Evolutionary conservation across 2,888 invertebrate species (phyloP), one percentile per base, ranked within the genome.

Genomic region (Nezara viridula): DNA sequence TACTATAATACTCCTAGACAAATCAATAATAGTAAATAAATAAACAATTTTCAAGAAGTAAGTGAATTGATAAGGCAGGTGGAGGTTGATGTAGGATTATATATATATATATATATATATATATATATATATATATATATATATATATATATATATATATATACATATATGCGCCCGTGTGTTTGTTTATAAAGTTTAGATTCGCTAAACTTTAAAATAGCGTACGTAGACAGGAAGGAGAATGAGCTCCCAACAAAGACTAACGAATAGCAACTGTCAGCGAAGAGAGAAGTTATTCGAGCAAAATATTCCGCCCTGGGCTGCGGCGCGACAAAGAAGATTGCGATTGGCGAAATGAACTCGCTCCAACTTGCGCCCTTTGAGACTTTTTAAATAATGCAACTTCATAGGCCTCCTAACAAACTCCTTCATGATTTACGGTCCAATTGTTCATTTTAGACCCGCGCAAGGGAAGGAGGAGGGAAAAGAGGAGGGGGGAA

Each of bases 381-480:
- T 73, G 66, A 73, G 66, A 73, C 66, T 73, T 73, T 73, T 73
- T 73, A 73, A 73, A 73, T 73, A 73, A 73, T 73, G 66, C 66
- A 73, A 73, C 32, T 73, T 73, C 32, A 73, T 73, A 73, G 66
- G 66, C 66, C 66, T 32, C 66, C 66, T 73, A 73, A 73, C 66
- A 73, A 73, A 73, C 66, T 73, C 66, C 66, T 73, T 73, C 66
- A 73, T 73, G 66, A 73, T 73, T 73, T 73, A 73, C 66, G 66
- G 66, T 32, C 66, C 66, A 73, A 73, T 73, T 73, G 66, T 73
- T 73, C 66, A 73, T 73, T 73, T 73, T 73, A 73, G 66, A 32
- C 66, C 66, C 2, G 66, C 32, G 66, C 66, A 19, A 19, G 19
- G 4, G 66, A 4, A 21, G 37, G 32, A 19, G 37, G 9, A 7